These are phyloP conservation scores for Diarsia brunnea DNA, from an alignment of 2,888 invertebrate species.

Conservation along the genomic window DNA sequence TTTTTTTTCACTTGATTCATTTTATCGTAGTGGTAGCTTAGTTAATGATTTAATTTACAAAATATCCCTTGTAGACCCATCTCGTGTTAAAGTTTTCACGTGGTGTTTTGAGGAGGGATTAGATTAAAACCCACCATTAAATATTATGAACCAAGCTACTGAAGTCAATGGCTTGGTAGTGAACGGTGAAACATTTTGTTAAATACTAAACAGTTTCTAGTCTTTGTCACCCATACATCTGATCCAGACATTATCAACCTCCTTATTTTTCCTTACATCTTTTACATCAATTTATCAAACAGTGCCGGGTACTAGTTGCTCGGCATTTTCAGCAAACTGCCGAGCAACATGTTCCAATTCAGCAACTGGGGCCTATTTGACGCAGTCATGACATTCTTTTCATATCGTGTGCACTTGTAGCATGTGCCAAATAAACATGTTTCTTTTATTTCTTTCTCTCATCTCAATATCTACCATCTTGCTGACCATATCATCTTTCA, in stretches of 20 bases:
- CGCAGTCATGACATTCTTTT: too few relatives aligned
- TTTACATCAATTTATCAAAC: neutral
- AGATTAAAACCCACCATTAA: conserved; percentile 68
- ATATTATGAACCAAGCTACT: conserved; percentile 25
- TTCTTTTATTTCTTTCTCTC: too few relatives aligned
- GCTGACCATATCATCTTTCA: neutral
- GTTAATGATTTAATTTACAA: neutral
- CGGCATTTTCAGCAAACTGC: too few relatives aligned
- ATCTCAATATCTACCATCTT: neutral
- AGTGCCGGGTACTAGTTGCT: too few relatives aligned
- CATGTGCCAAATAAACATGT: too few relatives aligned
- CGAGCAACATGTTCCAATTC: too few relatives aligned
- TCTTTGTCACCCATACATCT: neutral
- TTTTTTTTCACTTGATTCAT: neutral
- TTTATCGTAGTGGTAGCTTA: neutral
- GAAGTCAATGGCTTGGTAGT: conserved; percentile 34
- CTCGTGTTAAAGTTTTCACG: conserved; percentile 71
- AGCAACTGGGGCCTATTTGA: too few relatives aligned
- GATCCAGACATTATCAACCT: neutral
- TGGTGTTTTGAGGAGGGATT: conserved; percentile 85
- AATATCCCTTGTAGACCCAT: conserved; percentile 81
- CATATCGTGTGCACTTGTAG: too few relatives aligned
- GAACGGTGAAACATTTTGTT: conserved; percentile 32
- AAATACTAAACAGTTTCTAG: neutral
- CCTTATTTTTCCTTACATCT: neutral